phyloP scores from a whole-genome alignment of 1,140 invertebrate genomes.

The Zelostemma sp. region DNA sequence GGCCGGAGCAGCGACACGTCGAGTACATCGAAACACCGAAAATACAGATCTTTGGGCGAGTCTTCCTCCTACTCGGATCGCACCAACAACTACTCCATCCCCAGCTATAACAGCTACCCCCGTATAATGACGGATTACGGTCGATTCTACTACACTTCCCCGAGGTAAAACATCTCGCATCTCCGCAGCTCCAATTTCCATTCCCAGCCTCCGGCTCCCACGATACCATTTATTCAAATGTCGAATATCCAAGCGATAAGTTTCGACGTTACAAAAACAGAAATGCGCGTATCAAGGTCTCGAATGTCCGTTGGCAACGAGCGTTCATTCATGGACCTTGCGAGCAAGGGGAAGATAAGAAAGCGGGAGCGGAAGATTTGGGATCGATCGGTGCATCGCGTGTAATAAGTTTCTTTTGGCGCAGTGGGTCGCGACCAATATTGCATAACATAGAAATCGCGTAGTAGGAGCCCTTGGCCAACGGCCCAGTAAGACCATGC shows the following conservation, averaged over 20 bases:
- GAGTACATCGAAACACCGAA: constrained; percentile 46
- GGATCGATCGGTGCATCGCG: background rate
- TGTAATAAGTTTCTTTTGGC: background rate
- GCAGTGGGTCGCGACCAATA: constrained; percentile 5
- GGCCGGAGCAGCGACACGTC: too few species aligned
- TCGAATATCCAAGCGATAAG: background rate
- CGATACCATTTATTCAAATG: background rate
- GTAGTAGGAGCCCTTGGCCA: constrained; percentile 53
- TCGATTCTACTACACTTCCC: background rate
- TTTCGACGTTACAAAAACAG: background rate
- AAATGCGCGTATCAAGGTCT: too few species aligned
- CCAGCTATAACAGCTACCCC: background rate
- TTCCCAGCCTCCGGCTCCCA: background rate
- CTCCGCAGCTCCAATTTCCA: background rate
- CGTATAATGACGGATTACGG: constrained; percentile 3
- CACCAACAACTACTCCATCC: constrained; percentile 41
- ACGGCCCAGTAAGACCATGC: constrained; percentile 42
- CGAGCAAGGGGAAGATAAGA: constrained; percentile 1
- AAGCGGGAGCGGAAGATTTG: background rate
- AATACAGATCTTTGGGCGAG: constrained; percentile 42
- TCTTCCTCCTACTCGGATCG: constrained; percentile 42
- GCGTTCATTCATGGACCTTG: too few species aligned
- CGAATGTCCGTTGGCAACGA: too few species aligned
- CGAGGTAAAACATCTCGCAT: constrained; percentile 1
- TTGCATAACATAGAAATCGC: constrained; percentile 11